These are phyloP conservation scores for Lepilemur ruficaudatus DNA, from an alignment of 2,797 vertebrate genomes.

Conservation along the genomic window DNA sequence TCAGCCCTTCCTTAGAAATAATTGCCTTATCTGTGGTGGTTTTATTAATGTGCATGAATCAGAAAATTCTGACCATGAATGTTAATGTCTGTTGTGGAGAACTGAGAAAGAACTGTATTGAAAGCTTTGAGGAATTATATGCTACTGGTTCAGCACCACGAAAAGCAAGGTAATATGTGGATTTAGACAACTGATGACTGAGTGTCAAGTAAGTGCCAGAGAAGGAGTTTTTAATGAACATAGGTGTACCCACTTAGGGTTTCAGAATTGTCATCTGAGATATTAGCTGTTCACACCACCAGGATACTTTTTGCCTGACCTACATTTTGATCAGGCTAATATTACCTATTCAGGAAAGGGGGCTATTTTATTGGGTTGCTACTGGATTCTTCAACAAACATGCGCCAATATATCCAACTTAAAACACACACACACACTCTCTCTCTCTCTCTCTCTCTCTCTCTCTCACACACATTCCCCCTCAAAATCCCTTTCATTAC, in stretches of 20 bases:
- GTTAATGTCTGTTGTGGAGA: background rate
- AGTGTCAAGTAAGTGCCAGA: background rate
- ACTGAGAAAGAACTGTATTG: background rate
- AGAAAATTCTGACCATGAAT: background rate
- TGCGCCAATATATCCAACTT: background rate
- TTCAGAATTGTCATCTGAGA: background rate
- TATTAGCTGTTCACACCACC: background rate
- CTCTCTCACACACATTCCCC: background rate
- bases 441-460: too few species aligned
- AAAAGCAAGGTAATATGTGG: background rate
- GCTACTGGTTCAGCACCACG: background rate
- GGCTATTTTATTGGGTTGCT: background rate
- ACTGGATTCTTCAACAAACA: background rate
- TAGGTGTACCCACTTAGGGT: background rate
- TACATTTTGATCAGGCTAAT: background rate
- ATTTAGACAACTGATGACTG: background rate
- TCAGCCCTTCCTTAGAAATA: background rate
- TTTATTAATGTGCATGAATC: background rate
- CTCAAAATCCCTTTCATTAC: background rate
- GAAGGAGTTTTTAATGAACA: background rate
- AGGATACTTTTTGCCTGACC: background rate
- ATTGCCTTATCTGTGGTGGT: background rate
- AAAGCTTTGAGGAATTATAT: background rate
- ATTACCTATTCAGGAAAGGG: background rate
- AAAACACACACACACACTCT: background rate